These are phyloP conservation scores for Dinothrombium tinctorium DNA, from an alignment of 1,140 invertebrate species.

Conservation along the genomic window DNA sequence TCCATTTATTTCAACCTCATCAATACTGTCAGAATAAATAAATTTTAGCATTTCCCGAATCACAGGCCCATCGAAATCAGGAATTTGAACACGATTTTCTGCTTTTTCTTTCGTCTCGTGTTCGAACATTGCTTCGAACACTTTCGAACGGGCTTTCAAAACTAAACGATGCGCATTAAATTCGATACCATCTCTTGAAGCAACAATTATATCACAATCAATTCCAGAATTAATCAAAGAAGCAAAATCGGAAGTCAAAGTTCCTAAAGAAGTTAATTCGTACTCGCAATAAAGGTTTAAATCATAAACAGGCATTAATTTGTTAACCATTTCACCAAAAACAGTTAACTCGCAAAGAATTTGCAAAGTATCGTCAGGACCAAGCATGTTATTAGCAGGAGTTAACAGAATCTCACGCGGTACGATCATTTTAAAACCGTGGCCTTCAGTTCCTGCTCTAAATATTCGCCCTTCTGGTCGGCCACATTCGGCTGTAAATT, in stretches of 20 bases:
- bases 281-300: not conserved
- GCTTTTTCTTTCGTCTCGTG: constrained; percentile 9
- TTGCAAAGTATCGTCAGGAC: not conserved
- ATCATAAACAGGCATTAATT: too few relatives aligned
- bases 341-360: constrained; percentile 2
- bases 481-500: constrained; percentile 3
- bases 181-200: not conserved
- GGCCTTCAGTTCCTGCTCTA: constrained; percentile 3
- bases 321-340: constrained; percentile 1
- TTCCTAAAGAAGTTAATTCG: not conserved
- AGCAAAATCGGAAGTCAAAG: not conserved
- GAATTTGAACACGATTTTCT: constrained; percentile 5
- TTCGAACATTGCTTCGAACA: constrained; percentile 9
- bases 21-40: constrained; percentile 52
- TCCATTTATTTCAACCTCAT: constrained; percentile 59
- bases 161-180: constrained; percentile 5
- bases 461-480: constrained; percentile 1
- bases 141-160: constrained; percentile 3
- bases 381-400: constrained; percentile 1
- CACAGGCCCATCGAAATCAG: constrained; percentile 8
- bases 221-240: not conserved
- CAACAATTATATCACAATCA: not conserved
- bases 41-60: constrained; percentile 7
- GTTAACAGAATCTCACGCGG: not conserved
- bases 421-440: constrained; percentile 1